Base-by-base conservation (phyloP, 1,140 invertebrate species). In the Anoplophora glabripennis region DNA sequence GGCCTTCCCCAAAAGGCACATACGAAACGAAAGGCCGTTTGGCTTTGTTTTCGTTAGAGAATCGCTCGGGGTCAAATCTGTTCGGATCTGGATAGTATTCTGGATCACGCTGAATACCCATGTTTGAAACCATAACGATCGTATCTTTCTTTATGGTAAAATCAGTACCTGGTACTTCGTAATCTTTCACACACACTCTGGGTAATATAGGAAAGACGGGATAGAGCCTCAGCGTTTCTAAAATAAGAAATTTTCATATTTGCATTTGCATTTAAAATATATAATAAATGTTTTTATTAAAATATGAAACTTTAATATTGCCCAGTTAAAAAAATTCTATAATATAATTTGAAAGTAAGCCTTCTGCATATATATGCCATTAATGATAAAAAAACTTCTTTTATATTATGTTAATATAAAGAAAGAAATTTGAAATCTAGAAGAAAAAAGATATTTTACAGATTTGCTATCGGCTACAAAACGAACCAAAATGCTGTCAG, bases 11-110 rank as follows among this genome's bases (percentile, higher is more conserved):
- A 70, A 86, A 86, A 5, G 84, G 82, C 36, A 84, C 61, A 66
- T 77, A 85, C 0, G 75, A 73, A 51, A 71, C 76, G 9, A 68
- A 72, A 18, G 72, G 70, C 41, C 70, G 64, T 4, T 62, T 64
- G 0, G 60, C 63, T 59, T 76, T 80, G 44, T 68, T 70, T 65
- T 78, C 75, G 21, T 73, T 35, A 2, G 65, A 67, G 59, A 81
- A 87, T 69, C 86, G 70, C 57, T 86, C 84, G 0, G 86, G 86
- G 66, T 83, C 76, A 64, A 87, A 88, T 61, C 72, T 74, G 3
- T 82, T 71, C 3, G 86, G 85, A 46, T 87, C 70, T 0, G 80
- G 76, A 75, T 78, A 88, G 62, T 79, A 75, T 3, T 80, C 66
- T 1, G 79, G 75, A 76, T 86, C 80, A 11, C 79, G 77, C 57